Percentiles rank a stretch among this genome's conserved stretches.
Conservation (phyloP, 2,888 invertebrate genomes). For the Herminia tarsipennalis region DNA sequence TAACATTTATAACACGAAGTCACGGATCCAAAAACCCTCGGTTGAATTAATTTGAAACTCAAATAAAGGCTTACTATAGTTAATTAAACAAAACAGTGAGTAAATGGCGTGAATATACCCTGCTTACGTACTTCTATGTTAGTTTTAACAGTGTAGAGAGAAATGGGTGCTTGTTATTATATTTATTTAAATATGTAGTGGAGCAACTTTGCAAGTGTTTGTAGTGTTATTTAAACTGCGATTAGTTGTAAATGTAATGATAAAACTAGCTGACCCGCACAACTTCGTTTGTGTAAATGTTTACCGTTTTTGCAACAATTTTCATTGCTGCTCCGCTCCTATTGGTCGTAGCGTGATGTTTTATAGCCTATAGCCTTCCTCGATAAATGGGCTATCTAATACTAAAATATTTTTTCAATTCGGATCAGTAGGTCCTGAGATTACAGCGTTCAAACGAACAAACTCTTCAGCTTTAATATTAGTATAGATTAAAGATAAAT, state of each 20-base stretch:
- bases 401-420: too few species aligned
- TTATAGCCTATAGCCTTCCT: too few species aligned
- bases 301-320: too few species aligned
- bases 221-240: neutral
- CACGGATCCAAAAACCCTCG: conserved; percentile 16
- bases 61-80: conserved; percentile 38
- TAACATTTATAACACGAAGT: conserved; percentile 16
- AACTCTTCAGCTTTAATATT: too few species aligned
- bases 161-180: conserved; percentile 18
- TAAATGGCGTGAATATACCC: conserved; percentile 12
- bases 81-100: conserved; percentile 36
- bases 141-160: conserved; percentile 19
- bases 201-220: neutral
- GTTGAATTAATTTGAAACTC: conserved; percentile 39
- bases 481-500: too few species aligned
- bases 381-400: too few species aligned
- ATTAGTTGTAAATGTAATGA: neutral
- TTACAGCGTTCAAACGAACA: too few species aligned
- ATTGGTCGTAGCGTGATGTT: too few species aligned
- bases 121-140: conserved; percentile 12
- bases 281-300: too few species aligned
- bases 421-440: too few species aligned
- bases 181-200: conserved; percentile 22
- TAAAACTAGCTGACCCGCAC: conserved; percentile 16
- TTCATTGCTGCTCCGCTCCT: too few species aligned